These are phyloP conservation scores for Hystrix cristata DNA, from an alignment of 2,113 vertebrate genomes.

Conservation along the genomic window DNA sequence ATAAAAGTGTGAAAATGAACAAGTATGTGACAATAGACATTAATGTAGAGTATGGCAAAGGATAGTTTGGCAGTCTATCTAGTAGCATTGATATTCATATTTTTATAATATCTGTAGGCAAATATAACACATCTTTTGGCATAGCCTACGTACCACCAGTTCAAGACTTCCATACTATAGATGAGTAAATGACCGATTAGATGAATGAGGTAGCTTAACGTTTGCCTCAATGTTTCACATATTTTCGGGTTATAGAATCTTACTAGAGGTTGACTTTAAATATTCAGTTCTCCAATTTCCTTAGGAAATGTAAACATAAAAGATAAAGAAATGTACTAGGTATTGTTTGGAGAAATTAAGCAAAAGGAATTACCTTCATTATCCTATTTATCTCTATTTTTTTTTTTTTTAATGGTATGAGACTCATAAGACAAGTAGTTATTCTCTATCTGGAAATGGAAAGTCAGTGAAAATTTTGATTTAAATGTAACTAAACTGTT, in stretches of 20 bases:
- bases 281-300: constrained; percentile 10
- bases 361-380: constrained; percentile 9
- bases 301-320: constrained; percentile 22
- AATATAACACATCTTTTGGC: neutral
- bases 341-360: neutral
- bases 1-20: neutral
- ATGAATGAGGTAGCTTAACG: constrained; percentile 48
- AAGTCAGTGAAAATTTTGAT: constrained; percentile 41
- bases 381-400: neutral
- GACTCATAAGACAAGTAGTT: neutral
- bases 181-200: constrained; percentile 56
- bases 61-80: neutral
- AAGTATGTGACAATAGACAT: neutral
- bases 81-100: neutral
- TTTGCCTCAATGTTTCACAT: constrained; percentile 73
- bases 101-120: neutral
- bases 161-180: neutral
- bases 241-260: constrained; percentile 67
- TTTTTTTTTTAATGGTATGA: neutral
- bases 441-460: constrained; percentile 14
- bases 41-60: neutral
- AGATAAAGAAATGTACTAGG: neutral
- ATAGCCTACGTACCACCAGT: constrained; percentile 24
- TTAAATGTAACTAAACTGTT: neutral
- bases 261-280: neutral